Evolutionary conservation across 2,113 vertebrate genomes (phyloP), one percentile per base, ranked within the genome.

Genomic region (Chauna torquata): DNA sequence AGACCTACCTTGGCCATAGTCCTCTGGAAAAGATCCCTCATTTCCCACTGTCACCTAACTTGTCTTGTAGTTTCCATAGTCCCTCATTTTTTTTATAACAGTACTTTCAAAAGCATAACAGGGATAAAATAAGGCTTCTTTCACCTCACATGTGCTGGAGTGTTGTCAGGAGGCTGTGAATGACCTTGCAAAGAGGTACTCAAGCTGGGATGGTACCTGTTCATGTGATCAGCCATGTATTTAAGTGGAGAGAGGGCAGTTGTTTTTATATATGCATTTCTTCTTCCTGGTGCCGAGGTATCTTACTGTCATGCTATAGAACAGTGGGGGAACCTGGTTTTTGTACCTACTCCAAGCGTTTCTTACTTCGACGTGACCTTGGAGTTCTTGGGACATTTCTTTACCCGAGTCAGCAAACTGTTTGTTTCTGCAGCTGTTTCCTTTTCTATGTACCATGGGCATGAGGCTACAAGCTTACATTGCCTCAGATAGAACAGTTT

Each of bases 191-290:
- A 3, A 82, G 82, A 61, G 42, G 15, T 65, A 2, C 27, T 80
- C 32, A 30, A 27, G 44, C 7, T 76, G 44, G 27, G 18, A 17
- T 23, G 28, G 36, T 65, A 32, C 30, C 25, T 24, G 2, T 68
- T 86, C 66, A 12, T 45, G n/a, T 28, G 28, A 57, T 81, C 55
- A 89, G 25, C 59, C 42, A 16, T 18, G 50, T 71, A 19, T 40
- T 61, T 64, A 71, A 44, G 70, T 20, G 36, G 13, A 70, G 38
- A 54, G 30, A 44, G 59, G 59, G 36, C 59, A 36, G 2, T 59
- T 72, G 3, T 0, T 69, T 88, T 64, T 34, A 11, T 70, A 40
- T 5, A 4, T 25, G 14, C 0, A 0, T 75, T 82, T 20, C 55
- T 52, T 92, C 66, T 7, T 77, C n/a, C 36, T 3, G 4, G 2